These are phyloP conservation scores for Fistularia commersonii DNA, from an alignment of 2,797 vertebrate species.

Conservation along the genomic window DNA sequence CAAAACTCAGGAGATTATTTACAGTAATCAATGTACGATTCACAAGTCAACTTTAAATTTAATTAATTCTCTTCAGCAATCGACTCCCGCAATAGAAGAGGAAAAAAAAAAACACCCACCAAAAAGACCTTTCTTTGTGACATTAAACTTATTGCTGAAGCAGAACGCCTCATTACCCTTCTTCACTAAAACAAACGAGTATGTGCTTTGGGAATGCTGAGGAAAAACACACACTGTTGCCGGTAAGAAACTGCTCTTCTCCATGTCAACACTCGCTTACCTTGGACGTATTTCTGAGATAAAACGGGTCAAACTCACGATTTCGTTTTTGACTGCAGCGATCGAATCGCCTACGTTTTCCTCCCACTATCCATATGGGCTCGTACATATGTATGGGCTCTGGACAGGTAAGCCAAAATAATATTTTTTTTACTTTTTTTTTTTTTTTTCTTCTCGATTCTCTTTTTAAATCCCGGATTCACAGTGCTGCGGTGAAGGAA, in stretches of 20 bases:
- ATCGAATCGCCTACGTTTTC: slow-evolving; percentile 48
- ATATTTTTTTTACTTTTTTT: slow-evolving; percentile 1
- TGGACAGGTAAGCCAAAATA: slow-evolving; percentile 52
- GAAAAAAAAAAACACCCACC: slow-evolving; percentile 40
- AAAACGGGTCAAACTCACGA: slow-evolving; percentile 56
- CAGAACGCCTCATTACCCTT: slow-evolving; percentile 48
- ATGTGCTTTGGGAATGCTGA: slow-evolving; percentile 41
- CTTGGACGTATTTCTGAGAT: slow-evolving; percentile 39
- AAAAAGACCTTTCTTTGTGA: slow-evolving; percentile 57
- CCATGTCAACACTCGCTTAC: slow-evolving; percentile 7
- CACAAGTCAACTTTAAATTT: slow-evolving; percentile 54
- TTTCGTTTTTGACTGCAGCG: slow-evolving; percentile 48
- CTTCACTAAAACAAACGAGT: slow-evolving; percentile 51
- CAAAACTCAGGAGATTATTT: slow-evolving; percentile 61
- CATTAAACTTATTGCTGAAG: slow-evolving; percentile 50
- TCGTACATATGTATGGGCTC: slow-evolving; percentile 59
- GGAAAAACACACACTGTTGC: slow-evolving; percentile 8
- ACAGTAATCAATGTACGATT: slow-evolving; percentile 66
- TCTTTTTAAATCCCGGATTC: slow-evolving; percentile 21
- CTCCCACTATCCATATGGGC: slow-evolving; percentile 65
- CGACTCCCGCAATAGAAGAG: slow-evolving; percentile 44
- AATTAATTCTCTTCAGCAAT: slow-evolving; percentile 65
- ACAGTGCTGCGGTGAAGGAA: slow-evolving; percentile 1
- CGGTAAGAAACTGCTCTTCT: slow-evolving; percentile 23
- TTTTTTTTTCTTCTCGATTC: not conserved